Base-by-base conservation (phyloP, 1,140 invertebrate species). In the Arion vulgaris region DNA sequence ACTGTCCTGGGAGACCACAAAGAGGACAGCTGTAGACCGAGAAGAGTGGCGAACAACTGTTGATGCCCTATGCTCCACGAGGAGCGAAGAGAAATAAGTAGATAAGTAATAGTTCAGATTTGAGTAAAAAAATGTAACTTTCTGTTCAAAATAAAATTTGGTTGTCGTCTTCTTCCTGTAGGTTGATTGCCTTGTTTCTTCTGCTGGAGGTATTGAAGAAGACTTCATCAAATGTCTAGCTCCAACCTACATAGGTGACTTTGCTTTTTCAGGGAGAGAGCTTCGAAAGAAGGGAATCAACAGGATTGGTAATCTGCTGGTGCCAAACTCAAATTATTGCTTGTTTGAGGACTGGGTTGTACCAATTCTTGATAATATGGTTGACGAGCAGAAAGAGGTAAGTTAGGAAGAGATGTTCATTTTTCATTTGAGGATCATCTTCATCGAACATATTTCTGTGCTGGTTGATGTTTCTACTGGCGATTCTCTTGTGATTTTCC, bases 241-340 rank as follows among this genome's bases (percentile, higher is more conserved):
- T 5, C 96, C 97, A 9, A 99, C 98, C 0, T 98, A 96, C 89
- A 87, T 99, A 38, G 98, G 98, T 45, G 95, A 97, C 90, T 99
- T 99, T 92, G 93, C 95, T 90, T 93, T 99, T 79, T 94, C 95
- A 88, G 98, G 94, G 4, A 86, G 84, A 49, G 85, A 91, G 62
- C 93, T 98, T 26, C 93, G 98, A 82, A 95, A 96, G 13, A 95
- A 95, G 85, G 99, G 98, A 17, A 96, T 99, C 51, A 99, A 99
- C 92, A 94, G 99, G 86, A 99, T 98, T 86, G 98, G 99, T 45
- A 99, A 99, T 93, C 93, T 99, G 45, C 93, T 99, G 38, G 98
- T 99, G 1, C 98, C 99, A 9, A 99, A 99, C 94, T 95, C 98
- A 88, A 99, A 99, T 93, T 99, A 99, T 92, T 99, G 98, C 88